phyloP scores from a whole-genome alignment of 2,888 invertebrate genomes.

The Synanthedon formicaeformis region DNA sequence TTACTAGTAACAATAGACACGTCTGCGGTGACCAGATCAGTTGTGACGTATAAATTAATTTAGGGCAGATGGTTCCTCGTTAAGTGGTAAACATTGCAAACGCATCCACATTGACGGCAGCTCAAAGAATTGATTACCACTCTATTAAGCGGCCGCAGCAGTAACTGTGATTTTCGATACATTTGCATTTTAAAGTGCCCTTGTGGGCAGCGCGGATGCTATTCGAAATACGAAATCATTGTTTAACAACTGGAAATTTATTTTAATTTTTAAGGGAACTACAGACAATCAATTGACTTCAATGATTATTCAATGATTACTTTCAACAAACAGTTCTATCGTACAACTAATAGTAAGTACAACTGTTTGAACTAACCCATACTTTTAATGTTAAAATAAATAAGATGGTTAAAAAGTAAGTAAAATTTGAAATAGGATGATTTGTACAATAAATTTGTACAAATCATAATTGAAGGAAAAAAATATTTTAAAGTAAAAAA shows the following conservation, averaged over 20 bases:
- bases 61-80: constrained; percentile 16
- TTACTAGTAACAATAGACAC: no score
- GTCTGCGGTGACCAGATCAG: no score
- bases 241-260: not conserved
- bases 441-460: no score
- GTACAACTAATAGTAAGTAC: no score
- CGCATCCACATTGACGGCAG: constrained; percentile 29
- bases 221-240: not conserved
- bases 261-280: not conserved
- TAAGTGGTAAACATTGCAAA: constrained; percentile 43
- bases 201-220: not conserved
- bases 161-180: not conserved
- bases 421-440: no score
- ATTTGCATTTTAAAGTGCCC: not conserved
- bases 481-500: no score
- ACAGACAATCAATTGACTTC: not conserved
- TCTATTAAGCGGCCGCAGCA: constrained; percentile 12
- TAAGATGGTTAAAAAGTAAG: no score
- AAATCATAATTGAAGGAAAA: no score
- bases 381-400: no score
- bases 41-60: constrained; percentile 39
- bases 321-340: no score
- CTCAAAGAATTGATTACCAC: constrained; percentile 40
- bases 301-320: no score
- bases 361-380: no score